Percentiles rank a stretch among this genome's conserved stretches.
Evolutionary conservation across 2,888 invertebrate species (phyloP).

Genomic region (Monoplex corrugatus): DNA sequence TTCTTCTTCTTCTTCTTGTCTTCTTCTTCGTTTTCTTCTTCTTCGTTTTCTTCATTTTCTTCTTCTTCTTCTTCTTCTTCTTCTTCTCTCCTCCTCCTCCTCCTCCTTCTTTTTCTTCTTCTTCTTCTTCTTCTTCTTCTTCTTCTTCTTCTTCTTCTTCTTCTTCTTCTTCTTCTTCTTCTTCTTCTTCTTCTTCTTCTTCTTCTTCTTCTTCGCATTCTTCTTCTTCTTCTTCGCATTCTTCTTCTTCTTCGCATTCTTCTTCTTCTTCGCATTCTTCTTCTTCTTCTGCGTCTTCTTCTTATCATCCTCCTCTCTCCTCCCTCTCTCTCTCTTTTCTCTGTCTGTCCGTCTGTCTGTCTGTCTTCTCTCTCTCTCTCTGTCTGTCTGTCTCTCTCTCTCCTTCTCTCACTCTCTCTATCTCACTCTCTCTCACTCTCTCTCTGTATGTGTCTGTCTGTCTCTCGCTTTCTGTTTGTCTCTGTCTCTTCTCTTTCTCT

Average conservation of each 20-base stretch:
- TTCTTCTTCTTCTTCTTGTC: background rate
- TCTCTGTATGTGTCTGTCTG: too few relatives aligned
- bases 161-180: constrained; percentile 7
- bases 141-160: constrained; percentile 36
- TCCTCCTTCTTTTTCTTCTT: constrained; percentile 27
- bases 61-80: background rate
- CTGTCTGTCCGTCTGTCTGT: constrained; percentile 23
- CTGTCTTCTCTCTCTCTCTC: background rate
- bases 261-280: background rate
- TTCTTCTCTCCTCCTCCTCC: background rate
- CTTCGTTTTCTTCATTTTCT: background rate
- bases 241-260: too few relatives aligned
- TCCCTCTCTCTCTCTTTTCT: background rate
- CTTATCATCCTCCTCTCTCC: background rate
- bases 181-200: background rate
- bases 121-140: constrained; percentile 29
- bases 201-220: too few relatives aligned
- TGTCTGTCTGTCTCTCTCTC: background rate
- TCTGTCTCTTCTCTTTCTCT: too few relatives aligned
- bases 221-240: too few relatives aligned
- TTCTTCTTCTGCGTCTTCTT: background rate
- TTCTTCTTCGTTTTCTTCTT: background rate
- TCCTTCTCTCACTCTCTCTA: constrained; percentile 32
- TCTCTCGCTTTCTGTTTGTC: too few relatives aligned
- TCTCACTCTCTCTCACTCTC: constrained; percentile 1